phyloP scores from a whole-genome alignment of 2,113 vertebrate genomes.

The Corythoichthys haematopterus region DNA sequence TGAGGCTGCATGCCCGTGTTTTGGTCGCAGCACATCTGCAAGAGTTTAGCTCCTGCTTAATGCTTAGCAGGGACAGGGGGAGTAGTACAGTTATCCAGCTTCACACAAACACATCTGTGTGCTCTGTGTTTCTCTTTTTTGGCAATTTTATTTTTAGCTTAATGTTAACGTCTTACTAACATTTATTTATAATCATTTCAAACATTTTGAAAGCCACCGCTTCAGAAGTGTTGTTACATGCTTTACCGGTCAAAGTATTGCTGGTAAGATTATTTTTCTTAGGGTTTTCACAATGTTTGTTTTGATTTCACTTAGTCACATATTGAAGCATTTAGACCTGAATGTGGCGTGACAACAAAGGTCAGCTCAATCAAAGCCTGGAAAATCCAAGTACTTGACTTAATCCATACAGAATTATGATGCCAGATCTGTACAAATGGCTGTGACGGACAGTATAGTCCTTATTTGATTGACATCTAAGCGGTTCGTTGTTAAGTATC shows the following conservation, averaged over 20 bases:
- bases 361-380: slow-evolving; percentile 31
- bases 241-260: not conserved
- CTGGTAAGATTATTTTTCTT: too few relatives aligned
- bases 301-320: slow-evolving; percentile 19
- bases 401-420: slow-evolving; percentile 58
- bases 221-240: not conserved
- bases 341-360: slow-evolving; percentile 29
- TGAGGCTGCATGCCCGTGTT: slow-evolving; percentile 53
- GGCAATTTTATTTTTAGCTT: not conserved
- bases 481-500: slow-evolving; percentile 5
- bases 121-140: slow-evolving; percentile 2
- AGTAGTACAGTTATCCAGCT: slow-evolving; percentile 25
- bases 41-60: slow-evolving; percentile 64
- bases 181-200: not conserved
- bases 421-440: slow-evolving; percentile 48
- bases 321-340: slow-evolving; percentile 30
- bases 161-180: slow-evolving; percentile 19
- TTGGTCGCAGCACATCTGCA: slow-evolving; percentile 67
- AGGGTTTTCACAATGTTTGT: not conserved
- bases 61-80: slow-evolving; percentile 2
- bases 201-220: too few relatives aligned
- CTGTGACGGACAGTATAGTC: slow-evolving; percentile 16
- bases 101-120: slow-evolving; percentile 18
- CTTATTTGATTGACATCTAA: slow-evolving; percentile 36
- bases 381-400: slow-evolving; percentile 42